Percentiles rank a stretch among this genome's conserved stretches.
These are phyloP conservation scores for Drosophila truncata DNA, from an alignment of 1,140 invertebrate species.

Conservation along the genomic window DNA sequence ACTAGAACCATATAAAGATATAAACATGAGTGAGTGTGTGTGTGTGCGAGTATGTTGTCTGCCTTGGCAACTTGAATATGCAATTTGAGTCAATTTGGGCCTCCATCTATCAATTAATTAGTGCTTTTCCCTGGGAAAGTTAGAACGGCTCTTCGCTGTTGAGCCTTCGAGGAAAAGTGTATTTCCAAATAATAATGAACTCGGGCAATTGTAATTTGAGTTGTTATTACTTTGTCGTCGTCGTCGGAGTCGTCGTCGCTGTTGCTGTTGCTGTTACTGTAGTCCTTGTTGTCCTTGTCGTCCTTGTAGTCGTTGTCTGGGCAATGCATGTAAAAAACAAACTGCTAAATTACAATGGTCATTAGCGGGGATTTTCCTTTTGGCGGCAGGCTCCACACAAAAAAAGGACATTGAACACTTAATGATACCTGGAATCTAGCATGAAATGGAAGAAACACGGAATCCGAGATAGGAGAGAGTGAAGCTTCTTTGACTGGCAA, in stretches of 20 bases:
- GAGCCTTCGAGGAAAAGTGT: neutral
- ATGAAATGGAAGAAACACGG: slow-evolving; percentile 5
- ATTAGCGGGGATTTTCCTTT: slow-evolving; percentile 39
- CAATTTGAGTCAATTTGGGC: slow-evolving; percentile 61
- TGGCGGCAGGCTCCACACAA: neutral
- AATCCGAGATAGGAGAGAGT: neutral
- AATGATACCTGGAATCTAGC: slow-evolving; percentile 32
- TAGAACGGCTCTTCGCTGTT: slow-evolving; percentile 16
- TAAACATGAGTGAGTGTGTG: neutral
- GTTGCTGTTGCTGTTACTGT: too few relatives aligned
- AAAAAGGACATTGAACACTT: slow-evolving; percentile 35
- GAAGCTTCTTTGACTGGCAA: neutral
- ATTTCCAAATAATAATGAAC: slow-evolving; percentile 16
- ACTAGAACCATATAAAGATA: slow-evolving; percentile 27
- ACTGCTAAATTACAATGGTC: slow-evolving; percentile 24
- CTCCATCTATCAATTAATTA: slow-evolving; percentile 73
- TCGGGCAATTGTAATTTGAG: slow-evolving; percentile 47
- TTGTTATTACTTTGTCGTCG: slow-evolving; percentile 20
- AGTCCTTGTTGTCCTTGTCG: too few relatives aligned
- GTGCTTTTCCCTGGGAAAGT: slow-evolving; percentile 54
- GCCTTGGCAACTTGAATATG: slow-evolving; percentile 47
- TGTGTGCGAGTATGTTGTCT: neutral
- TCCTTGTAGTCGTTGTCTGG: slow-evolving; percentile 40
- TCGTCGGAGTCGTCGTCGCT: neutral
- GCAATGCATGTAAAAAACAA: slow-evolving; percentile 16